Evolutionary conservation across 2,113 vertebrate species (phyloP).

Genomic region (Cinclus mexicanus): DNA sequence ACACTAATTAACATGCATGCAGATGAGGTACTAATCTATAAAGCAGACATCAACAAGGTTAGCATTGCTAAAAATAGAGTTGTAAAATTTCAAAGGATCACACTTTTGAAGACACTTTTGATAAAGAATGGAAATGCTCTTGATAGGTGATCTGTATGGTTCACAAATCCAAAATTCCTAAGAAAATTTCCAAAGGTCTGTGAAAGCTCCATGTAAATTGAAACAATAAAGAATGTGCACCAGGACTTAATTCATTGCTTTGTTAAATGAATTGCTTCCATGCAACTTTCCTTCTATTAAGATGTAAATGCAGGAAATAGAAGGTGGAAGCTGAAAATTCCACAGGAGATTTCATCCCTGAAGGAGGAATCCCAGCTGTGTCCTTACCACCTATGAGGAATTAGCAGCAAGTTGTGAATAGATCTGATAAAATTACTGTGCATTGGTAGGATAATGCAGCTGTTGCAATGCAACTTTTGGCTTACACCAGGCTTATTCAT

Average conservation of each 20-base stretch:
- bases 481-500: conserved; percentile 45
- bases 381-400: conserved; percentile 22
- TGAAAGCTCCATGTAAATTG: neutral
- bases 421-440: conserved; percentile 36
- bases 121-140: neutral
- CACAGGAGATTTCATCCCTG: neutral
- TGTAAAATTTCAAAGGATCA: neutral
- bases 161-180: neutral
- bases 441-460: conserved; percentile 32
- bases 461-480: conserved; percentile 53
- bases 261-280: conserved; percentile 35
- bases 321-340: conserved; percentile 11
- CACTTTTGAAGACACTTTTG: neutral
- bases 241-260: neutral
- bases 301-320: neutral
- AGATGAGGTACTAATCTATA: neutral
- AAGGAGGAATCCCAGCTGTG: neutral
- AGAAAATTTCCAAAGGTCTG: neutral
- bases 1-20: neutral
- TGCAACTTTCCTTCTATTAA: neutral
- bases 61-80: neutral
- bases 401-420: conserved; percentile 44
- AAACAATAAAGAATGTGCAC: neutral
- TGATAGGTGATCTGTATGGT: neutral
- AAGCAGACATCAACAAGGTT: too few species aligned